Base-by-base conservation (phyloP, 2,797 vertebrate species). In the Carapus acus region DNA sequence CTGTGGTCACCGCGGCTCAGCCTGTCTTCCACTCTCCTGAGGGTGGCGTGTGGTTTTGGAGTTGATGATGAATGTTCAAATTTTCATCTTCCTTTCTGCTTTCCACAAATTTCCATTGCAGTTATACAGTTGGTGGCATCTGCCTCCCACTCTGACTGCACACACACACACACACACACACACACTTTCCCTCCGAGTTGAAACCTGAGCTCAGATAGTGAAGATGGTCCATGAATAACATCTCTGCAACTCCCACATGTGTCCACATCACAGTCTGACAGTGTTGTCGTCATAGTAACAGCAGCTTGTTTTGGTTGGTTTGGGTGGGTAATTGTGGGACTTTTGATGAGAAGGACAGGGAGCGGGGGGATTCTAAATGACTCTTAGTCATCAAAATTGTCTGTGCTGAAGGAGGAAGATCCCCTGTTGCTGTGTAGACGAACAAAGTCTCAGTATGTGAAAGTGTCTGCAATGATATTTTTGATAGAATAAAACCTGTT, bases 251-350 rank as follows among this genome's bases (percentile, higher is more conserved):
- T 65, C 68, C 67, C 43, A 61, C 69, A 13, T 49, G 41, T 47
- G 4, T 13, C 67, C 68, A 72, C 75, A 73, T 73, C 20, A 65
- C 41, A 71, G 34, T 23, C 23, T 23, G 16, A 19, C 15, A 0
- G 43, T 1, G 1, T 3, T 1, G 58, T 72, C 50, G 58, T 47
- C 68, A 27, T 45, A 54, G 72, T 20, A 50, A 54, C 43, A 1
- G 12, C 47, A 31, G 47, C 49, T 69, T 73, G 62, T 78, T 81
- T 69, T 59, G 60, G 23, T 56, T 31, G 49, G 38, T 68, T 50
- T 64, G 36, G 46, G 27, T 4, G n/a, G 18, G 22, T 19, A 31
- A 51, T 43, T 41, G 18, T 14, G 34, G 33, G 36, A 42, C 6
- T 45, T 62, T 47, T 18, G 20, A 49, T 54, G 24, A 9, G 24